Evolutionary conservation across 2,888 invertebrate genomes (phyloP).

Genomic region (Trichogramma dendrolimi): DNA sequence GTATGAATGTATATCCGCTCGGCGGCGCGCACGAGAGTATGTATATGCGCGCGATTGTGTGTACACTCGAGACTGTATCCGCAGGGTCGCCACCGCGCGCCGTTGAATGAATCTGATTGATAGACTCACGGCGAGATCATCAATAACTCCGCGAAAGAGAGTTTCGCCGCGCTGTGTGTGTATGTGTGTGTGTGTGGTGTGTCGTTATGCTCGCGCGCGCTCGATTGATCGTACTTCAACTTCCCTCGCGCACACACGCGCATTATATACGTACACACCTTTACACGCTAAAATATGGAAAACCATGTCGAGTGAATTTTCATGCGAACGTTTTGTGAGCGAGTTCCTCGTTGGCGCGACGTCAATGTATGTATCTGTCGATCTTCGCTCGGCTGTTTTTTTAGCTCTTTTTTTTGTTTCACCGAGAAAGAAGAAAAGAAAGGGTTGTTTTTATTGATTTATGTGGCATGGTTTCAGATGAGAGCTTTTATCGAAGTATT

Average conservation of each 20-base stretch:
- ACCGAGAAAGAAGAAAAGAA: no score
- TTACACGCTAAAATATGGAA: no score
- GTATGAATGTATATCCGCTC: no score
- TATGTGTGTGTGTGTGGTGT: constrained; percentile 11
- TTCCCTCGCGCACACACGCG: not conserved
- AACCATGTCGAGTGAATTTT: no score
- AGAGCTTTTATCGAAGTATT: no score
- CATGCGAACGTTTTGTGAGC: no score
- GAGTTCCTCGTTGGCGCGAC: not conserved
- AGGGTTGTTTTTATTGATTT: no score
- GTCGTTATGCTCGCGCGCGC: constrained; percentile 8
- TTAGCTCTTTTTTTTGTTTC: no score
- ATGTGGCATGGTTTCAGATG: no score
- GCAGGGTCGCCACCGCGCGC: not conserved
- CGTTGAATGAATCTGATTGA: constrained; percentile 22
- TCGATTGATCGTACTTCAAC: constrained; percentile 1
- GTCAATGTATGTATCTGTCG: not conserved
- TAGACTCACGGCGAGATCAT: constrained; percentile 22
- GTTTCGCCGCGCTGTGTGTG: not conserved
- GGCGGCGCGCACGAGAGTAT: not conserved
- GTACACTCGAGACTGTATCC: no score
- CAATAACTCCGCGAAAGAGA: constrained; percentile 17
- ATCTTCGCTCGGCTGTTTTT: not conserved
- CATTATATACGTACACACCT: no score
- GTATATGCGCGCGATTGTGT: no score